phyloP scores from a whole-genome alignment of 2,113 vertebrate genomes.

The Gymnorhina tibicen region DNA sequence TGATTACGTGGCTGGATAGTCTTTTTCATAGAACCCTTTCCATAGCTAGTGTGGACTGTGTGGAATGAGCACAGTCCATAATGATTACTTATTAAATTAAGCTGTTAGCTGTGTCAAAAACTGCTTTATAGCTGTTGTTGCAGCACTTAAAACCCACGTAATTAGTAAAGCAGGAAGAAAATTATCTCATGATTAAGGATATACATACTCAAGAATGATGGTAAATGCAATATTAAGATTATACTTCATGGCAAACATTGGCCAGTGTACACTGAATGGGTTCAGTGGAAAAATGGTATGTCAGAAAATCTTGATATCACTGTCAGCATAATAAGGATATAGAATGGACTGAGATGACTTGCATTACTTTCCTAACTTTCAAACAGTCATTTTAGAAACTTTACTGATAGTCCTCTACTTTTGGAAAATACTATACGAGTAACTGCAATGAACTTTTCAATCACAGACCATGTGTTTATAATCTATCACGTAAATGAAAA shows the following conservation, averaged over 20 bases:
- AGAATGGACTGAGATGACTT: not conserved
- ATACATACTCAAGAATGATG: not conserved
- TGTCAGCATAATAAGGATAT: not conserved
- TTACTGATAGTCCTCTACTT: not conserved
- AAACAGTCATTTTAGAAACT: not conserved
- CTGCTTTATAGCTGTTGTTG: not conserved
- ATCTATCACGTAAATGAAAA: not conserved
- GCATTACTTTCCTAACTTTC: not conserved
- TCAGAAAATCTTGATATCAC: not conserved
- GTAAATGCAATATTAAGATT: not conserved
- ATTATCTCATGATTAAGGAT: not conserved
- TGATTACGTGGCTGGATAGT: not conserved
- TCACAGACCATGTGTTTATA: not conserved
- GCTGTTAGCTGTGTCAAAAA: not conserved
- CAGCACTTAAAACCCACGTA: not conserved
- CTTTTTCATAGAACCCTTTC: not conserved
- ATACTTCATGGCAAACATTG: not conserved
- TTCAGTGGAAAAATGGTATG: not conserved
- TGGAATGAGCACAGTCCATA: not conserved
- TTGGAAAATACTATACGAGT: not conserved
- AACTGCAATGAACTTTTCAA: not conserved
- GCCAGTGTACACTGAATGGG: not conserved
- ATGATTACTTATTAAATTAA: not conserved
- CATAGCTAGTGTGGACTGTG: rapidly evolving
- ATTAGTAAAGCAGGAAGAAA: not conserved